phyloP scores from a whole-genome alignment of 2,797 vertebrate species.

The Clangula hyemalis region DNA sequence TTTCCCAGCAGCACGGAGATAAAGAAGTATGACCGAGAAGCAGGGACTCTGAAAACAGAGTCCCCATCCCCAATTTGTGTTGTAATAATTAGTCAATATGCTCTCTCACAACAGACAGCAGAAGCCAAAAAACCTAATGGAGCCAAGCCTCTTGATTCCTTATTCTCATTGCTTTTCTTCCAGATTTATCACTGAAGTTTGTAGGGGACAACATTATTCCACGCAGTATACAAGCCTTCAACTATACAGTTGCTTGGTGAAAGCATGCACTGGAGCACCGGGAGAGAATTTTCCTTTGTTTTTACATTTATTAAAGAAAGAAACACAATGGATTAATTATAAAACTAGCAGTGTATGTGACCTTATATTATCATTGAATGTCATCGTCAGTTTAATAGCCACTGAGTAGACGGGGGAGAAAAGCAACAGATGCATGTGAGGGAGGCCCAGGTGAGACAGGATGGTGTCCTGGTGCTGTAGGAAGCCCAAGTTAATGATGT shows the following conservation, averaged over 20 bases:
- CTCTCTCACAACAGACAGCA: neutral
- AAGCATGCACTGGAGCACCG: neutral
- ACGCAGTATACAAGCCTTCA: neutral
- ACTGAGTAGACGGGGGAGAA: neutral
- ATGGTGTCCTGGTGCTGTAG: neutral
- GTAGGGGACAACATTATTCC: neutral
- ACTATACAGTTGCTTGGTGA: neutral
- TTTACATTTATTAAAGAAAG: neutral
- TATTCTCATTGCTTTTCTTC: neutral
- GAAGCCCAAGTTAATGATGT: neutral
- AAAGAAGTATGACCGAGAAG: neutral
- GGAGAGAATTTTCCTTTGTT: neutral
- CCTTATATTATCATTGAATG: neutral
- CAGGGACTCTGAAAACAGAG: neutral
- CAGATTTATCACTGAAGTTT: neutral
- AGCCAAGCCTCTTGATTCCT: neutral
- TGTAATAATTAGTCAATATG: neutral
- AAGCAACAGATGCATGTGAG: neutral
- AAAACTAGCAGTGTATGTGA: neutral
- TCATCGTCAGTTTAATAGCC: neutral
- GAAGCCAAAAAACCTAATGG: neutral
- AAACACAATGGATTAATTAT: neutral
- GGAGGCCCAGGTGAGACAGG: neutral
- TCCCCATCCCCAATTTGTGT: neutral
- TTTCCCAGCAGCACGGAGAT: neutral